Percentiles rank a stretch among this genome's conserved stretches.
These are phyloP conservation scores for Catocala nupta DNA, from an alignment of 2,888 invertebrate genomes.

Conservation along the genomic window DNA sequence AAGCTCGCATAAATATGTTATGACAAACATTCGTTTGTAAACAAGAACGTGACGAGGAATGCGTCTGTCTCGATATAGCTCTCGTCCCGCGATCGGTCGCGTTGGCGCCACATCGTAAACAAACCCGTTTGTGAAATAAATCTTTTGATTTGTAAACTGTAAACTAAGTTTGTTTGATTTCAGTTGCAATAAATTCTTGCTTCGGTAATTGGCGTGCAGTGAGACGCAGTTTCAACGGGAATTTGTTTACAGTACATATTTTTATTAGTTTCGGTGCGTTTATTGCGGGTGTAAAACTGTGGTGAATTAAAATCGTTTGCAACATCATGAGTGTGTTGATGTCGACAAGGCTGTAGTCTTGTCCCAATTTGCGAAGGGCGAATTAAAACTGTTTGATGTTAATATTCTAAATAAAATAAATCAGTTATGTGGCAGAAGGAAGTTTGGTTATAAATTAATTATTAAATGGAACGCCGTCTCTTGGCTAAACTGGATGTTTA, in stretches of 20 bases:
- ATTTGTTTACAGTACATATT: constrained; percentile 10
- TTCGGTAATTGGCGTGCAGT: constrained; percentile 25
- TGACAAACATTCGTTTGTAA: constrained; percentile 54
- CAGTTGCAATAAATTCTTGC: constrained; percentile 39
- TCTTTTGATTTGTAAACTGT: constrained; percentile 50
- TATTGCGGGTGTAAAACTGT: constrained; percentile 4
- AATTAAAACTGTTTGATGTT: not conserved
- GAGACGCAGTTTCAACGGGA: constrained; percentile 11
- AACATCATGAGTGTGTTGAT: not conserved
- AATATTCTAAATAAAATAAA: too few species aligned
- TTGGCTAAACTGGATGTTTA: too few species aligned
- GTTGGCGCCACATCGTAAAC: constrained; percentile 49
- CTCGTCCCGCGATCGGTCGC: constrained; percentile 19
- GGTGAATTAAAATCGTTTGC: not conserved
- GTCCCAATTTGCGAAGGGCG: not conserved
- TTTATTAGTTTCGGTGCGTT: constrained; percentile 1
- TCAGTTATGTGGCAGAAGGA: too few species aligned
- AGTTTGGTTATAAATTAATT: too few species aligned
- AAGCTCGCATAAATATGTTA: constrained; percentile 24
- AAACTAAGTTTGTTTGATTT: constrained; percentile 43
- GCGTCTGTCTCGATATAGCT: constrained; percentile 47
- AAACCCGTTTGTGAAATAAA: constrained; percentile 50
- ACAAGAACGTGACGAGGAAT: constrained; percentile 49
- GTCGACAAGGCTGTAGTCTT: not conserved
- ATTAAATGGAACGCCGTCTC: too few species aligned